These are phyloP conservation scores for Drosophila eohydei DNA, from an alignment of 2,888 invertebrate genomes.

Conservation along the genomic window DNA sequence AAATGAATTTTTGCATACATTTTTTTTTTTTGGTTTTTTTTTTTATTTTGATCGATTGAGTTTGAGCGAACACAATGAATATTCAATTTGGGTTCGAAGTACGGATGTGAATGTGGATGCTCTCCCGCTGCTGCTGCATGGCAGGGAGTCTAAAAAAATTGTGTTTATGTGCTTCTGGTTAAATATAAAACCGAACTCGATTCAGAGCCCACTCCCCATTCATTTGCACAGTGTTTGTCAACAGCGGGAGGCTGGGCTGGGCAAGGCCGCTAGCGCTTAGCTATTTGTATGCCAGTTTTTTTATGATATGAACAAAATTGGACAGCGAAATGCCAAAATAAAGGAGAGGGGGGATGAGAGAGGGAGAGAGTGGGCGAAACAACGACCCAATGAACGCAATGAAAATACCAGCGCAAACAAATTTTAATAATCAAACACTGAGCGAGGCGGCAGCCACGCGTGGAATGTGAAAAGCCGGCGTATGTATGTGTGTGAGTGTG, in stretches of 20 bases:
- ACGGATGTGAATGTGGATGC: conserved; percentile 23
- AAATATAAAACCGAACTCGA: conserved; percentile 32
- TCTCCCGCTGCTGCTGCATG: conserved; percentile 10
- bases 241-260: conserved; percentile 20
- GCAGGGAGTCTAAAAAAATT: not conserved
- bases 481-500: conserved; percentile 37
- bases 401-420: conserved; percentile 73
- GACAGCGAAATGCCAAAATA: conserved; percentile 36
- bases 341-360: not conserved
- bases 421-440: conserved; percentile 73
- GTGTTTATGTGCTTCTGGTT: conserved; percentile 19
- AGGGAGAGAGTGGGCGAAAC: conserved; percentile 29
- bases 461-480: conserved; percentile 70
- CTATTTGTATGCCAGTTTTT: conserved; percentile 52
- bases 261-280: conserved; percentile 42
- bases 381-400: conserved; percentile 70
- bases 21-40: conserved; percentile 35
- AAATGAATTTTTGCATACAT: conserved; percentile 27
- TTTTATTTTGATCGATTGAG: conserved; percentile 22
- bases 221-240: conserved; percentile 44
- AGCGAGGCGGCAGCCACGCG: conserved; percentile 64
- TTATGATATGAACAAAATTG: conserved; percentile 34
- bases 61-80: conserved; percentile 19
- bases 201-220: conserved; percentile 32
- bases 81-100: conserved; percentile 20